These are phyloP conservation scores for Scolopax bukidnonensis DNA, from an alignment of 2,797 vertebrate genomes.

Conservation along the genomic window DNA sequence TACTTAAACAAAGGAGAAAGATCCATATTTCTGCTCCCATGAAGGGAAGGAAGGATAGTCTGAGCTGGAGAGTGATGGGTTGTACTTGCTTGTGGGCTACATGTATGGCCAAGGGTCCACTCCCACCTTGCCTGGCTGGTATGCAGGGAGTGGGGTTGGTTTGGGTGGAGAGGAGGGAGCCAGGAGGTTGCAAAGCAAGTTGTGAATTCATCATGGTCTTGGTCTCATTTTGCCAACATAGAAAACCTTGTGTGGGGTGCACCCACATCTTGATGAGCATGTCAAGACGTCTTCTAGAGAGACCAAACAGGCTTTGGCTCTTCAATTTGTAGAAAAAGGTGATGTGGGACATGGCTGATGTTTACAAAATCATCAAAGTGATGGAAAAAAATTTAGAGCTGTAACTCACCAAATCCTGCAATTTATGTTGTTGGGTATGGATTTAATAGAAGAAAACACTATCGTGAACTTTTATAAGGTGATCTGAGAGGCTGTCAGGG, in stretches of 20 bases:
- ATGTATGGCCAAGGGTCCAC: background rate
- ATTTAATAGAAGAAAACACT: background rate
- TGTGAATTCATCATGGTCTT: background rate
- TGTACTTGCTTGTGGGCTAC: background rate
- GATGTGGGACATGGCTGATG: background rate
- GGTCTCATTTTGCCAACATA: rapidly evolving
- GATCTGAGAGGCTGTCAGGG: background rate
- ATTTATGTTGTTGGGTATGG: background rate
- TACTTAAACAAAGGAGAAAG: background rate
- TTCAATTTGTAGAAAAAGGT: background rate
- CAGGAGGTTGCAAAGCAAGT: background rate
- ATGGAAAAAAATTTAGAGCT: background rate
- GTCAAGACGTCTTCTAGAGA: background rate
- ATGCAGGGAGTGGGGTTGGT: background rate
- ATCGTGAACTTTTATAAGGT: background rate
- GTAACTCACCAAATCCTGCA: background rate
- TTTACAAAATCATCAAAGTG: background rate
- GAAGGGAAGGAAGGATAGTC: background rate
- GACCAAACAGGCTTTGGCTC: background rate
- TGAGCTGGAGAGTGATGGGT: background rate
- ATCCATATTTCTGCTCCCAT: background rate
- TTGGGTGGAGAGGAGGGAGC: background rate
- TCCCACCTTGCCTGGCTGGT: background rate
- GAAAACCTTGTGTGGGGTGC: background rate
- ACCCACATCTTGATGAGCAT: background rate